These are phyloP conservation scores for Psilopsiagon aymara DNA, from an alignment of 2,113 vertebrate genomes.

Conservation along the genomic window DNA sequence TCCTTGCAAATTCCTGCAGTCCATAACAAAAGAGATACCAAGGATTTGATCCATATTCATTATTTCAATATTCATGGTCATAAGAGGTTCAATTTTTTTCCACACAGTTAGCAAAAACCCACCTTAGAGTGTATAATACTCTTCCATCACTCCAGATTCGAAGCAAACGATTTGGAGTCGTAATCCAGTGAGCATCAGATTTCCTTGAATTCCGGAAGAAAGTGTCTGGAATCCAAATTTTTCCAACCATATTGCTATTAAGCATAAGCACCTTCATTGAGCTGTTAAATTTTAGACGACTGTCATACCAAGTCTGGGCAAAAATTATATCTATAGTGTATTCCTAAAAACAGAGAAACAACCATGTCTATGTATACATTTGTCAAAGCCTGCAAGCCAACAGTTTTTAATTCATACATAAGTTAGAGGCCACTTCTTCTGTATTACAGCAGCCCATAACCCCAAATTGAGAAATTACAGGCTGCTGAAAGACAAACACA, in stretches of 20 bases:
- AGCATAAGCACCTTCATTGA: conserved; percentile 95
- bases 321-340: conserved; percentile 99
- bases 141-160: conserved; percentile 93
- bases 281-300: conserved; percentile 95
- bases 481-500: not conserved
- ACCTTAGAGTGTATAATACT: conserved; percentile 96
- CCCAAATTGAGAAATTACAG: not conserved
- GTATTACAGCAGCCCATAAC: not conserved
- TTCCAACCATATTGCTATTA: conserved; percentile 98
- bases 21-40: not conserved
- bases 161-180: conserved; percentile 94
- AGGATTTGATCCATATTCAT: not conserved
- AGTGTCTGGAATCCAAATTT: conserved; percentile 99
- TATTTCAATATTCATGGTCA: not conserved
- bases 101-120: not conserved
- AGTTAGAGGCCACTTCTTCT: not conserved
- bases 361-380: not conserved
- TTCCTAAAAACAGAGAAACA: conserved; percentile 81
- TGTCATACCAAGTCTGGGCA: conserved; percentile 98
- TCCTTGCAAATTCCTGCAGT: not conserved
- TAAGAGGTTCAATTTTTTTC: not conserved
- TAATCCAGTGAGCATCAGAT: conserved; percentile 98
- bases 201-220: conserved; percentile 98
- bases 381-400: not conserved
- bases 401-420: not conserved